Percentiles rank a stretch among this genome's conserved stretches.
These are phyloP conservation scores for Cryptotis parvus DNA, from an alignment of 2,113 vertebrate genomes.

Conservation along the genomic window DNA sequence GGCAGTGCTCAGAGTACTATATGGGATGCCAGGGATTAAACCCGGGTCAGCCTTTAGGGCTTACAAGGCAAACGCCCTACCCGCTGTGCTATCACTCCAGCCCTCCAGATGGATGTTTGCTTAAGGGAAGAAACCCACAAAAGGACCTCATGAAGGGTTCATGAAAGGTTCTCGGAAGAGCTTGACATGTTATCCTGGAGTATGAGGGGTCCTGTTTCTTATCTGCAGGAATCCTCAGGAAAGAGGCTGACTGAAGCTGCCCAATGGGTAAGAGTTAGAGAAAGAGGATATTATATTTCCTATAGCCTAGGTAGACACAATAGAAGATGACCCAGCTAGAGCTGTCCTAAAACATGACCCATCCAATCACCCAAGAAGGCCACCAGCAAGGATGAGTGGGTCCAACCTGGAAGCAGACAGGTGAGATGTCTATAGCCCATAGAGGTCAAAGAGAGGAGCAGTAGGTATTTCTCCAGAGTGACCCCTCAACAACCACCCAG, in stretches of 20 bases:
- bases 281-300: background rate
- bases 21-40: too few species aligned
- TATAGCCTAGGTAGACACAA: background rate
- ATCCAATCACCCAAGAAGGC: background rate
- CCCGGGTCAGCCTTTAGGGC: too few species aligned
- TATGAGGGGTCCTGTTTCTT: background rate
- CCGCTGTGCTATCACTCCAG: too few species aligned
- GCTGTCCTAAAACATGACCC: background rate
- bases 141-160: background rate
- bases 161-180: background rate
- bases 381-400: background rate
- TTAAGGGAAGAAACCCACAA: background rate
- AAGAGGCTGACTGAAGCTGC: background rate
- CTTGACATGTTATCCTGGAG: background rate
- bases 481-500: background rate
- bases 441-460: background rate
- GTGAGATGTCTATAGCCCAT: background rate
- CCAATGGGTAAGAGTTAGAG: background rate
- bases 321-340: background rate
- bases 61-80: too few species aligned
- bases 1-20: too few species aligned
- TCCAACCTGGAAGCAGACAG: background rate
- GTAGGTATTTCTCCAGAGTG: background rate
- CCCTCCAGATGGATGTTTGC: background rate
- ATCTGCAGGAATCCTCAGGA: background rate